Base-by-base conservation (phyloP, 2,113 vertebrate genomes). In the Cnemophilus loriae region DNA sequence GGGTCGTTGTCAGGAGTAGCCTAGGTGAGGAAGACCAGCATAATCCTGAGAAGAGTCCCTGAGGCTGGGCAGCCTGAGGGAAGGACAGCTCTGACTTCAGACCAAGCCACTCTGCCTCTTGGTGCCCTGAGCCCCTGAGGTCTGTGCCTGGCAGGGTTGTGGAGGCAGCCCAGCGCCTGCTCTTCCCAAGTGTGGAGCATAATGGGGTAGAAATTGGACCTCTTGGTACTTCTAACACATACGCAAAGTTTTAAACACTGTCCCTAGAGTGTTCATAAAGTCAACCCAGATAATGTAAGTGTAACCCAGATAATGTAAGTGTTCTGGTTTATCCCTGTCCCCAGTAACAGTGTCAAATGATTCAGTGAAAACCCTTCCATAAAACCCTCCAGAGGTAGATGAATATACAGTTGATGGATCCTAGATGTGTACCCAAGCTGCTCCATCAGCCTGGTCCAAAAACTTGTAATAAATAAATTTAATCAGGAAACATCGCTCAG, bases 361-460 rank as follows among this genome's bases (percentile, higher is more conserved):
- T 77, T 92, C 90, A 84, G 59, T 0, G 1, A 67, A 90, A 92
- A 76, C 35, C 42, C 74, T 47, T 35, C 77, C 55, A 75, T 11
- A 10, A 57, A 50, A 41, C 63, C 71, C 83, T 88, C 68, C 79
- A 88, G 83, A 70, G 79, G 50, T 1, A 49, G 83, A 33, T 39
- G 59, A 74, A 79, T 27, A 16, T 26, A 30, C 17, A 80, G 20
- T 4, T 69, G 68, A 39, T 89, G 71, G 71, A 42, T 52, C 67
- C 55, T 88, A 91, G 86, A 88, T 35, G 13, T 32, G 64, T 65
- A 90, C 59, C 86, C 92, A 63, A 82, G 85, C 68, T 84, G 85
- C 83, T 57, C n/a, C 24, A 8, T 57, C 5, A 5, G 32, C 10
- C 67, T 47, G 76, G 73, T 70, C 86, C 71, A 86, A 93, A 90